Conservation (phyloP, 2,888 invertebrate species). For the Cotesia congregata region DNA sequence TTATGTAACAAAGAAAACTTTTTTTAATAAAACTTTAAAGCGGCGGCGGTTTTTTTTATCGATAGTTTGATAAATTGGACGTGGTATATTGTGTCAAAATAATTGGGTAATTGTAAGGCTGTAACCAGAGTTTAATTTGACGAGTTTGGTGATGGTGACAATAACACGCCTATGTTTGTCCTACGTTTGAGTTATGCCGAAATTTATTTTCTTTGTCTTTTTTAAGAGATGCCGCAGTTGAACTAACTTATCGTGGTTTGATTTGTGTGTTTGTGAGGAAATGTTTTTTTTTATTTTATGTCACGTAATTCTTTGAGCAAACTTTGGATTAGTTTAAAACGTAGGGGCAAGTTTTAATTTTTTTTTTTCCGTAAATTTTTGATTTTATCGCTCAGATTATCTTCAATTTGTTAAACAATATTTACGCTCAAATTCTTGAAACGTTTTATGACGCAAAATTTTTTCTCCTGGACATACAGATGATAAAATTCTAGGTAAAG, state of each 20-base stretch:
- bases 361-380: not conserved
- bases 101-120: not conserved
- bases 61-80: not conserved
- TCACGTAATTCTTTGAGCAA: not conserved
- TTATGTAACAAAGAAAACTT: not conserved
- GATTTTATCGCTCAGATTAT: not conserved
- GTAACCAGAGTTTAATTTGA: not conserved
- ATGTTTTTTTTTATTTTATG: slow-evolving; percentile 1
- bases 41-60: not conserved
- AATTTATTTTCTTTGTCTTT: slow-evolving; percentile 66
- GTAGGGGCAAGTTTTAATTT: not conserved
- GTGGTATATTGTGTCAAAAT: not conserved
- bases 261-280: not conserved
- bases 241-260: slow-evolving; percentile 21
- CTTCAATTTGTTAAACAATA: not conserved
- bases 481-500: not conserved
- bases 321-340: not conserved
- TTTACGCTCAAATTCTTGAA: not conserved
- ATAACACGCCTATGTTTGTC: slow-evolving; percentile 69
- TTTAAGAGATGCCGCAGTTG: slow-evolving; percentile 57
- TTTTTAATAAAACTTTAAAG: not conserved
- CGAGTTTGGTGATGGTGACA: not conserved
- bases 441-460: not conserved
- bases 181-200: slow-evolving; percentile 69
- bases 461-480: not conserved